Evolutionary conservation across 1,140 invertebrate species (phyloP), one percentile per base, ranked within the genome.

Genomic region (Drosophila ohnishii): DNA sequence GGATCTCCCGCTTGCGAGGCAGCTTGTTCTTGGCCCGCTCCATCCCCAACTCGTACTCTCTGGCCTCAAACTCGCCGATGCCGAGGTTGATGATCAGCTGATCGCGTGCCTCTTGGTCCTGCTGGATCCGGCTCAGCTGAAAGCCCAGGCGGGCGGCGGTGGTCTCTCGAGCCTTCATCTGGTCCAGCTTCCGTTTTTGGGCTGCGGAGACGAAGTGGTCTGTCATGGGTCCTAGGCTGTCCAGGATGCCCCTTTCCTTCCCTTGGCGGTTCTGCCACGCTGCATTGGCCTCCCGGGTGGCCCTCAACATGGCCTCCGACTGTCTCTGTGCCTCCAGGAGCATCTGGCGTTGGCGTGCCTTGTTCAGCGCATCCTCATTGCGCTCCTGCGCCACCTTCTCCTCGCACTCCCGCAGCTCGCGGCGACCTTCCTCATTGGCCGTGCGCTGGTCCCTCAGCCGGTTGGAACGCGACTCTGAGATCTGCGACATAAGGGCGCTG

Each of bases 21-120:
- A 58, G 35, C 3, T 50, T 62, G 11, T 45, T 64, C n/a, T 48
- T 40, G 2, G 71, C 59, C 16, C 56, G 55, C 39, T 71, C 48
- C 9, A 45, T 16, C 0, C 51, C 65, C 35, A 44, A 13, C 14
- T 69, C 64, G 19, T 62, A 78, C 25, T 82, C 75, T 5, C 61
- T 61, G 16, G 62, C 75, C 66, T 78, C 45, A 2, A 48, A 51
- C 57, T 86, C 82, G n/a, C 65, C 71, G 13, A 69, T 50, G 34
- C 85, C 30, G 0, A 86, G 76, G 1, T 63, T 75, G 14, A 63
- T 73, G 39, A 86, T 42, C 16, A 87, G 64, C 5, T 67, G 60
- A 1, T 85, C 82, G 3, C 60, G 69, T 3, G 75, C 70, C n/a
- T 78, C 69, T 42, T 51, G 50, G 5, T 85, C 78, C 19, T 51